These are phyloP conservation scores for Aspidoscelis tigris DNA, from an alignment of 2,113 vertebrate species.

Conservation along the genomic window DNA sequence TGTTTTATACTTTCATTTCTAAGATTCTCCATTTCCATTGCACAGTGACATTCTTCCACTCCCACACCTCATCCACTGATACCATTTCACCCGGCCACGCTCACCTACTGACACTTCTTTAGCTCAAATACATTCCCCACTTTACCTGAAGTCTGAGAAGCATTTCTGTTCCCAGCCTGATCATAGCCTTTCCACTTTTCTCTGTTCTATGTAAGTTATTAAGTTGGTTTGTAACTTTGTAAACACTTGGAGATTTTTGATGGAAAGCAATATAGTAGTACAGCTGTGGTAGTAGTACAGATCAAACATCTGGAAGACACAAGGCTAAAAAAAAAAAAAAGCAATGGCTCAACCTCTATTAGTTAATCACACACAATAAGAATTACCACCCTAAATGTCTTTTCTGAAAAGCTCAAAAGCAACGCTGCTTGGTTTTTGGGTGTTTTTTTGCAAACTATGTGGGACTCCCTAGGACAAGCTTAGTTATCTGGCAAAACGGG, in stretches of 20 bases:
- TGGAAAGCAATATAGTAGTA: too few relatives aligned
- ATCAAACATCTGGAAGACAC: too few relatives aligned
- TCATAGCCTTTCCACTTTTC: background rate
- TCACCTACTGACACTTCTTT: background rate
- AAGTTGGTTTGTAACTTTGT: too few relatives aligned
- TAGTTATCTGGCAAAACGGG: background rate
- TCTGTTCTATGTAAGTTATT: background rate
- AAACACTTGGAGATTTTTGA: too few relatives aligned
- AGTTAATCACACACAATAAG: background rate
- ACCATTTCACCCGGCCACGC: background rate
- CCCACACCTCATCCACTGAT: background rate
- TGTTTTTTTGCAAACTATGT: background rate
- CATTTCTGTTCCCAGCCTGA: background rate
- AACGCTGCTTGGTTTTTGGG: background rate
- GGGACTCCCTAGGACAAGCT: background rate
- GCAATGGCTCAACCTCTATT: too few relatives aligned
- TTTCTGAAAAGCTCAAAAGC: background rate
- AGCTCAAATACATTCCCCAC: too few relatives aligned
- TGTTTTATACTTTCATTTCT: background rate
- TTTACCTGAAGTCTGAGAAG: background rate
- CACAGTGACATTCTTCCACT: background rate
- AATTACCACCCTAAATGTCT: too few relatives aligned
- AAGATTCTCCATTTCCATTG: background rate
- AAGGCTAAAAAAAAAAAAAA: background rate
- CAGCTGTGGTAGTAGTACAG: too few relatives aligned